Evolutionary conservation across 2,113 vertebrate species (phyloP).

Genomic region (Sturnira hondurensis): DNA sequence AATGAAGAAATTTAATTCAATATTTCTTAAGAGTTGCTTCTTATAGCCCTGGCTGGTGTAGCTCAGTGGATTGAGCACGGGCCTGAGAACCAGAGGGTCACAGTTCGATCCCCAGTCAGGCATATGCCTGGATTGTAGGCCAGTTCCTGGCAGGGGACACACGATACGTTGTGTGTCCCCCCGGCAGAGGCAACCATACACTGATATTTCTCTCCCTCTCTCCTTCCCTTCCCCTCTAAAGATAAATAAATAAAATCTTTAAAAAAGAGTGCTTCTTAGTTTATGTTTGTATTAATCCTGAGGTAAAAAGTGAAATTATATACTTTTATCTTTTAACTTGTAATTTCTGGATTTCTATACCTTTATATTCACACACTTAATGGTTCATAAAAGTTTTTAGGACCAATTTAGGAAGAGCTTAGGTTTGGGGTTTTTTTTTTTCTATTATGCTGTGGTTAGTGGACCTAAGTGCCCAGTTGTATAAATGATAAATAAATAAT

Average conservation of each 20-base stretch:
- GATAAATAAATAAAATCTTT: too few species aligned
- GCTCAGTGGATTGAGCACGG: too few species aligned
- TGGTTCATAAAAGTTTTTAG: background rate
- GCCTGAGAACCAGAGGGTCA: too few species aligned
- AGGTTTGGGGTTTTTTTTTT: background rate
- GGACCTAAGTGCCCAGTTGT: background rate
- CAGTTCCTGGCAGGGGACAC: too few species aligned
- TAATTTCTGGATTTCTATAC: background rate
- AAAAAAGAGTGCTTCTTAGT: background rate
- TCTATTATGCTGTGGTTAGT: background rate
- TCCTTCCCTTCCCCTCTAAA: too few species aligned
- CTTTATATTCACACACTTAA: background rate
- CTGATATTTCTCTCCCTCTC: too few species aligned
- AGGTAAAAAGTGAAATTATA: background rate
- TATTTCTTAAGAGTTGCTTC: background rate
- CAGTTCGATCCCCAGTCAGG: too few species aligned
- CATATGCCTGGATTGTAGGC: too few species aligned
- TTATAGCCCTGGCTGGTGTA: too few species aligned
- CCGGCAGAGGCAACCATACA: too few species aligned
- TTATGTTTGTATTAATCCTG: background rate
- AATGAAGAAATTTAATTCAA: background rate
- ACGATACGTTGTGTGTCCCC: too few species aligned
- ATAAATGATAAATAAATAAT: background rate
- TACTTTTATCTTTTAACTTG: background rate
- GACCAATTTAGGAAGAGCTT: background rate